Base-by-base conservation (phyloP, 1,140 invertebrate species). In the Ganaspis sp. region DNA sequence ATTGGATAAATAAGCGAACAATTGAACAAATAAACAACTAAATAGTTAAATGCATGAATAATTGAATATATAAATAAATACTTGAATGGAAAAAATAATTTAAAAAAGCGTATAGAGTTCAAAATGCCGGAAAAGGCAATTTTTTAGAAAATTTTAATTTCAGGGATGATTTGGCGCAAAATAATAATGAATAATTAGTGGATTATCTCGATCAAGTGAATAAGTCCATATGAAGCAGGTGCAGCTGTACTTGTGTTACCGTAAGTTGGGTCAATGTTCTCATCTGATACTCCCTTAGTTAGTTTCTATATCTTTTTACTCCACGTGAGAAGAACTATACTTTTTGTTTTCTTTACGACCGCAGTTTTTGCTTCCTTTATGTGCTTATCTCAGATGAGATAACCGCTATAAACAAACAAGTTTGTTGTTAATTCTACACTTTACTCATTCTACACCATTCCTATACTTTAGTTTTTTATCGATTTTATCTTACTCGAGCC, bases 241-340 rank as follows among this genome's bases (percentile, higher is more conserved):
- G 58, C 26, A 64, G 58, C 58, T 64, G 23, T 64, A 64, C 58
- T 64, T 29, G 58, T n/a, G 21, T 64, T 64, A 64, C 23, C 58
- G 58, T 64, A 64, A 64, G 23, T 29, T 64, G 58, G 58, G 58
- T 64, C 58, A 64, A 64, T 26, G 58, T 64, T 64, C 58, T 34
- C 58, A 64, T 26, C 58, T 34, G 19, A 54, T 54, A 23, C 53
- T 23, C 23, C 21, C 45, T 49, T 49, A 49, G 45, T 49, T 29
- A 29, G 58, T 26, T 64, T 64, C 58, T 64, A 26, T n/a, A n/a
- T 64, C 58, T 64, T 64, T 64, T 64, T 64, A 23, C 23, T 26
- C 1, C 0, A 23, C 54, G 54, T 64, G 54, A 64, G 54, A 64
- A 64, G 54, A 26, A 29, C 21, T 23, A 23, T 21, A 1, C 21